phyloP scores from a whole-genome alignment of 2,888 invertebrate genomes.

The Scrobipalpa costella region DNA sequence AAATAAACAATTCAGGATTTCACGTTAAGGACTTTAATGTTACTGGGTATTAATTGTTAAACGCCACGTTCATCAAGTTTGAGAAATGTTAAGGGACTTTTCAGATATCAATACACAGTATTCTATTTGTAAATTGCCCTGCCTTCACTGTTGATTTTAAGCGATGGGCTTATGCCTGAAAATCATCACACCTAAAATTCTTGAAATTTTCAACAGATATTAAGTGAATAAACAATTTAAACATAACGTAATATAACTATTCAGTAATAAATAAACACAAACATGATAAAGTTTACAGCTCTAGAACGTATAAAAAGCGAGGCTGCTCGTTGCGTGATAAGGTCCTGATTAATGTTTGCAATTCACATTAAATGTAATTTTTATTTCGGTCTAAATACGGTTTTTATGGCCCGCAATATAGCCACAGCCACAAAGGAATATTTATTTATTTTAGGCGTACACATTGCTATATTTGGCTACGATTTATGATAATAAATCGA shows the following conservation, averaged over 20 bases:
- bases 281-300: slow-evolving; percentile 42
- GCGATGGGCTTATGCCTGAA: too few species aligned
- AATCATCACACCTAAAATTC: too few species aligned
- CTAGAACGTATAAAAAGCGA: slow-evolving; percentile 40
- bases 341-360: slow-evolving; percentile 51
- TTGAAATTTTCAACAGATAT: too few species aligned
- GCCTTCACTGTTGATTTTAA: too few species aligned
- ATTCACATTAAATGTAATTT: slow-evolving; percentile 56
- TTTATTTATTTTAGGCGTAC: neutral
- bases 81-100: too few species aligned
- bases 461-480: slow-evolving; percentile 3
- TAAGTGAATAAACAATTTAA: too few species aligned
- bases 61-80: neutral
- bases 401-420: slow-evolving; percentile 12
- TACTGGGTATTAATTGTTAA: too few species aligned
- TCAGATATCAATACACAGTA: too few species aligned
- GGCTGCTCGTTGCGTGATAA: slow-evolving; percentile 46
- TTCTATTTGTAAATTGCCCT: too few species aligned
- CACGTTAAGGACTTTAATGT: neutral
- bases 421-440: neutral
- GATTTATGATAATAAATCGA: slow-evolving; percentile 15
- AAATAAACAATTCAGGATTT: neutral
- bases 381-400: slow-evolving; percentile 40
- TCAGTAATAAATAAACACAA: slow-evolving; percentile 33
- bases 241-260: neutral